Percentiles rank a stretch among this genome's conserved stretches.
These are phyloP conservation scores for Lasaia peninsularis DNA, from an alignment of 1,140 invertebrate genomes.

Conservation along the genomic window DNA sequence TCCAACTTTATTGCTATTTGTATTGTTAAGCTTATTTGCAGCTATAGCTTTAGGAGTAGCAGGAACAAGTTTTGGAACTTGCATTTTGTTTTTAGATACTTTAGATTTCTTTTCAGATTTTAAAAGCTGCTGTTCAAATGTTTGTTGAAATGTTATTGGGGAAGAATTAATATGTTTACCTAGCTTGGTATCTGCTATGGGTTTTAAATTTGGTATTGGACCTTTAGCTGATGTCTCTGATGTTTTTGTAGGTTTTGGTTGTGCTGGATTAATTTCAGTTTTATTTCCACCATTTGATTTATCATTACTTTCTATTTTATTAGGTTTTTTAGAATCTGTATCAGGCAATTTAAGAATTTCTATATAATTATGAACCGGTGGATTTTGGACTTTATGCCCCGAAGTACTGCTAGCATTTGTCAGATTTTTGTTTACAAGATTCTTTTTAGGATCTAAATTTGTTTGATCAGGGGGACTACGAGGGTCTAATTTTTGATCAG, in stretches of 20 bases:
- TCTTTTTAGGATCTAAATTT: constrained; percentile 53
- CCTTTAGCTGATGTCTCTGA: constrained; percentile 65
- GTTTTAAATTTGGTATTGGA: constrained; percentile 74
- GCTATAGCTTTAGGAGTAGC: constrained; percentile 60
- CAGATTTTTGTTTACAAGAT: constrained; percentile 58
- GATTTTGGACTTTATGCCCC: constrained; percentile 66
- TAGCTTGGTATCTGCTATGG: constrained; percentile 70
- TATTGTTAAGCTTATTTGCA: constrained; percentile 46
- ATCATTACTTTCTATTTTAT: constrained; percentile 41
- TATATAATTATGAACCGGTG: constrained; percentile 79
- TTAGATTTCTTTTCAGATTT: constrained; percentile 69
- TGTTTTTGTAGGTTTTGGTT: constrained; percentile 44
- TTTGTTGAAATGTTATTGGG: constrained; percentile 75
- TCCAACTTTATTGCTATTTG: constrained; percentile 36
- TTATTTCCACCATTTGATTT: constrained; percentile 41
- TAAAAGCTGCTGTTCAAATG: constrained; percentile 71
- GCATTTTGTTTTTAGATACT: constrained; percentile 64
- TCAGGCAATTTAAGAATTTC: constrained; percentile 80
- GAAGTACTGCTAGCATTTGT: constrained; percentile 37
- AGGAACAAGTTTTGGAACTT: constrained; percentile 67
- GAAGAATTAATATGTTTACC: constrained; percentile 58
- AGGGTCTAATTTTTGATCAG: constrained; percentile 71
- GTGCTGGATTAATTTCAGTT: constrained; percentile 34
- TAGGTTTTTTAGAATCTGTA: constrained; percentile 51
- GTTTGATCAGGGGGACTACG: constrained; percentile 41